Evolutionary conservation across 2,888 invertebrate species (phyloP).

Genomic region (Erebia aethiops): DNA sequence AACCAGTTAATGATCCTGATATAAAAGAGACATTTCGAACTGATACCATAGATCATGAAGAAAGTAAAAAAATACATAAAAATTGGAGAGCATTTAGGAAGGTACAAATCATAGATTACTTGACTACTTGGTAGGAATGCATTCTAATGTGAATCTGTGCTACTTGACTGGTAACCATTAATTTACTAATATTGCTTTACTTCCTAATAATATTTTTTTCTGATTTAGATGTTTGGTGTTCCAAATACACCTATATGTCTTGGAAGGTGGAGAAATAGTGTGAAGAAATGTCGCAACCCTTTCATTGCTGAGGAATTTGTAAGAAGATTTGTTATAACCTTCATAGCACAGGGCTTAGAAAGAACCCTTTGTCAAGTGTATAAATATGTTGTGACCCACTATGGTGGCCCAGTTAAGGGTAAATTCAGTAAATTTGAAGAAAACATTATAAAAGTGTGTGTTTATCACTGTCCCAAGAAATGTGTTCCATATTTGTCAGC

Average conservation of each 20-base stretch:
- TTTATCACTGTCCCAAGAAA: slow-evolving; percentile 54
- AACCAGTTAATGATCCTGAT: slow-evolving; percentile 40
- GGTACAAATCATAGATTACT: slow-evolving; percentile 45
- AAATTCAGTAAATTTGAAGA: slow-evolving; percentile 57
- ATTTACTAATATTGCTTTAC: neutral
- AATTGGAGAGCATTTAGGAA: slow-evolving; percentile 65
- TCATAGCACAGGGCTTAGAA: slow-evolving; percentile 61
- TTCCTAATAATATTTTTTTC: slow-evolving; percentile 23
- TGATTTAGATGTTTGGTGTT: slow-evolving; percentile 56
- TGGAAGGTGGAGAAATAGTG: slow-evolving; percentile 63
- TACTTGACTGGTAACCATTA: too few relatives aligned
- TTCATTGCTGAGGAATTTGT: slow-evolving; percentile 54
- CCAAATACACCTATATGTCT: slow-evolving; percentile 63
- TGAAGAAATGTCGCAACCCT: slow-evolving; percentile 48
- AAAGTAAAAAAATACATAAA: slow-evolving; percentile 55
- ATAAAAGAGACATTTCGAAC: slow-evolving; percentile 48
- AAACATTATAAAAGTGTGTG: slow-evolving; percentile 65
- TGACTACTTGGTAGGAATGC: too few relatives aligned
- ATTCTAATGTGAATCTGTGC: too few relatives aligned
- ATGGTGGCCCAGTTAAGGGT: slow-evolving; percentile 52
- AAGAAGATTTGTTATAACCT: slow-evolving; percentile 60
- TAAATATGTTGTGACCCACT: slow-evolving; percentile 53
- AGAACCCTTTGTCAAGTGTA: slow-evolving; percentile 66
- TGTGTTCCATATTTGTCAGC: slow-evolving; percentile 52
- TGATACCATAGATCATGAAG: slow-evolving; percentile 57